Evolutionary conservation across 2,113 vertebrate species (phyloP), one percentile per base, ranked within the genome.

Genomic region (Gymnobelideus leadbeateri): DNA sequence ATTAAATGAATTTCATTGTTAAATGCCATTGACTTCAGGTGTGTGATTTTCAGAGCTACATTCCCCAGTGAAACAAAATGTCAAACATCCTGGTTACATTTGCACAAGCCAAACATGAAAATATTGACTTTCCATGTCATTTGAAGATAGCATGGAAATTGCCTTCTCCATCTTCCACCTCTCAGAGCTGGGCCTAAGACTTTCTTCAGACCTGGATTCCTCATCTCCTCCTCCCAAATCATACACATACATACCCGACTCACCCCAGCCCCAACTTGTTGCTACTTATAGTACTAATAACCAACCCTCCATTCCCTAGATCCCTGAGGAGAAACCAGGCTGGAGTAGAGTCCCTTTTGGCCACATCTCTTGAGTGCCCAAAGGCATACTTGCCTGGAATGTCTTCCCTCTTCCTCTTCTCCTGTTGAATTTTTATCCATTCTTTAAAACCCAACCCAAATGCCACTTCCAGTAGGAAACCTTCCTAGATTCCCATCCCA

Each of bases 31-130:
- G 43, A 43, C n/a, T 43, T 84, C n/a, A 84, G n/a, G n/a, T 43
- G 2, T 8, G 6, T 43, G 68, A 84, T 84, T 84, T 84, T 43
- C 68, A 84, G 68, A 84, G 68, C 68, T 43, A 84, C 68, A 84
- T 84, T 84, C 68, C 68, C n/a, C n/a, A 84, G 68, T 84, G 68
- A 84, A 84, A 84, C 68, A 84, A 84, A 84, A 84, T 84, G 68
- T 84, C 37, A 43, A 84, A 84, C 68, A 84, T 43, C 23, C 43
- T 43, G 37, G 37, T 84, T 21, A 43, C 68, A 84, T 43, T 84
- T 43, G n/a, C 68, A 84, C 37, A 84, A 84, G 68, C 19, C 68
- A 84, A 19, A 84, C 7, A 6, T 84, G 68, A 43, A 84, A 52
- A 43, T 43, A 43, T 8, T 21, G 68, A 43, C 37, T 84, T 84